These are phyloP conservation scores for Mayetiola destructor DNA, from an alignment of 2,888 invertebrate genomes.

Conservation along the genomic window DNA sequence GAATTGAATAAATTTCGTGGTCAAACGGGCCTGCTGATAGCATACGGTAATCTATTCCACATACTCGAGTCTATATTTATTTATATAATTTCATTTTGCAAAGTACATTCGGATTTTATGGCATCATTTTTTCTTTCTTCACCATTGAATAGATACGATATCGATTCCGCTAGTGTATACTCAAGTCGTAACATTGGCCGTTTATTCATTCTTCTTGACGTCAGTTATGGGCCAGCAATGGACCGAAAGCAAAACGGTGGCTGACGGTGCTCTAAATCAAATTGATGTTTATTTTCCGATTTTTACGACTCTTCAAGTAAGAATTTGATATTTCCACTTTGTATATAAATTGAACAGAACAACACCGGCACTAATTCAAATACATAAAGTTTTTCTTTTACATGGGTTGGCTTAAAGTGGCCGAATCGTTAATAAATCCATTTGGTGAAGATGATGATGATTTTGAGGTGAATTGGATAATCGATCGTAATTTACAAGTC, in stretches of 20 bases:
- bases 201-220: conserved; percentile 82
- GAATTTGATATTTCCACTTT: too few species aligned
- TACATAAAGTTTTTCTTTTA: conserved; percentile 76
- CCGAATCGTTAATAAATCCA: conserved; percentile 80
- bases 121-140: too few species aligned
- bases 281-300: conserved; percentile 82
- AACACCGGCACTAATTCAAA: too few species aligned
- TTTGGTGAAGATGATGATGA: conserved; percentile 87
- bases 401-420: conserved; percentile 86
- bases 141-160: conserved; percentile 31
- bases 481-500: conserved; percentile 68
- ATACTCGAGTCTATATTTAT: too few species aligned
- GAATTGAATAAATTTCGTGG: conserved; percentile 74
- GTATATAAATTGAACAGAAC: too few species aligned
- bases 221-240: conserved; percentile 82
- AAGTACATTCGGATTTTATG: background rate
- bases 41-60: conserved; percentile 65
- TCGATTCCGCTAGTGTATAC: conserved; percentile 58
- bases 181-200: conserved; percentile 82
- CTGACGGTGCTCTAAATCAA: conserved; percentile 38
- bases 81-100: background rate
- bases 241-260: conserved; percentile 45
- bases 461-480: conserved; percentile 83
- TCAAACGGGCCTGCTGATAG: conserved; percentile 58
- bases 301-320: conserved; percentile 78